Conservation (phyloP, 2,888 invertebrate genomes). For the Aphodius granarius region DNA sequence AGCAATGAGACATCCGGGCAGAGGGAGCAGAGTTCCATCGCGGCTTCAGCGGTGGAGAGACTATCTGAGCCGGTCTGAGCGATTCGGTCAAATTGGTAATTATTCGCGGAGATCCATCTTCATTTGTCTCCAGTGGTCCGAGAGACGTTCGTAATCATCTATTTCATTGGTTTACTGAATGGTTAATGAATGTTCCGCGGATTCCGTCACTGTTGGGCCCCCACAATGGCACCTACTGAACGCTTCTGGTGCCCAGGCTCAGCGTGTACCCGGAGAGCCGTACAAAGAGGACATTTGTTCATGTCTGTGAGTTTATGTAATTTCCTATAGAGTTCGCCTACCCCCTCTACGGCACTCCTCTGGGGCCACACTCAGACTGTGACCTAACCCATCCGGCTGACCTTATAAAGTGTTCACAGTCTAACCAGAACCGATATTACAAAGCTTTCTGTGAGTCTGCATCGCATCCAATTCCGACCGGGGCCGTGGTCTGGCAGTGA, state of each 20-base stretch:
- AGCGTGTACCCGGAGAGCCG: conserved; percentile 52
- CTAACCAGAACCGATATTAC: conserved; percentile 53
- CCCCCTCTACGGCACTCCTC: conserved; percentile 46
- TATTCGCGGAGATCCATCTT: conserved; percentile 54
- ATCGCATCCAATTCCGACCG: conserved; percentile 57
- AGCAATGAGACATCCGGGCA: background rate
- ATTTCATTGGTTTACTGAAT: conserved; percentile 56
- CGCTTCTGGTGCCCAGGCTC: conserved; percentile 51
- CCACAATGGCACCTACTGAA: conserved; percentile 52
- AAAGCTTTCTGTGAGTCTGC: conserved; percentile 56
- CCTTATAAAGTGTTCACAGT: conserved; percentile 40
- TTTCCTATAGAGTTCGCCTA: conserved; percentile 56
- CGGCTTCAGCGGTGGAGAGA: conserved; percentile 11
- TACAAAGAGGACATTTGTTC: conserved; percentile 58
- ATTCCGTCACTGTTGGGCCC: conserved; percentile 46
- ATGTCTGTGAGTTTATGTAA: conserved; percentile 59
- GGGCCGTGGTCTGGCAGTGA: conserved; percentile 63
- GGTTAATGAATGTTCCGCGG: conserved; percentile 55
- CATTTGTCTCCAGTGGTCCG: conserved; percentile 53
- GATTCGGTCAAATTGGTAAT: conserved; percentile 56
- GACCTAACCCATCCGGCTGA: conserved; percentile 47
- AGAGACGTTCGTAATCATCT: conserved; percentile 56
- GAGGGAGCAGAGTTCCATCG: background rate
- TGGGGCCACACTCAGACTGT: conserved; percentile 47
- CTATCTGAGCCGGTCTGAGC: background rate